These are phyloP conservation scores for Upupa epops DNA, from an alignment of 2,113 vertebrate genomes.

Conservation along the genomic window DNA sequence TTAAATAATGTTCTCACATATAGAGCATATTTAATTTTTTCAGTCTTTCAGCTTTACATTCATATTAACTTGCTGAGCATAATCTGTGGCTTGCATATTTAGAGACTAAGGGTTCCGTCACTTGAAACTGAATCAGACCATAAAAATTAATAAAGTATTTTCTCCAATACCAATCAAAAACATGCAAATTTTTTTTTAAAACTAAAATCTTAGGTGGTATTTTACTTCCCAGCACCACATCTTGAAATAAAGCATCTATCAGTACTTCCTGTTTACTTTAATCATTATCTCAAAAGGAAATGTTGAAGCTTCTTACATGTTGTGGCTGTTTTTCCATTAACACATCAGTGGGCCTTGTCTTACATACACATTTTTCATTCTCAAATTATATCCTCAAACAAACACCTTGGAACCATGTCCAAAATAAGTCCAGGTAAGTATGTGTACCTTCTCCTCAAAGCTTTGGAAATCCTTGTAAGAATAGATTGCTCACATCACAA, in stretches of 20 bases:
- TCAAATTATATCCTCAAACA: background rate
- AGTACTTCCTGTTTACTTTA: background rate
- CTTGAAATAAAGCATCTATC: background rate
- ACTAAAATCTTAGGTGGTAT: background rate
- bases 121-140: background rate
- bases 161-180: background rate
- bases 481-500: background rate
- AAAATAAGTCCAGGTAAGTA: background rate
- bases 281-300: background rate
- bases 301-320: background rate
- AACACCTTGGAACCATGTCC: background rate
- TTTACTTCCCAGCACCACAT: background rate
- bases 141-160: no score
- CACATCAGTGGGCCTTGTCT: background rate
- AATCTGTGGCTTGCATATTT: background rate
- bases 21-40: background rate
- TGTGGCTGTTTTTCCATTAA: rapidly evolving
- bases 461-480: background rate
- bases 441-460: background rate
- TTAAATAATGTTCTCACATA: background rate
- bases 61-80: background rate
- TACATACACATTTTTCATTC: background rate
- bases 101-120: background rate
- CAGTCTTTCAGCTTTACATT: background rate
- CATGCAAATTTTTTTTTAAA: background rate